Evolutionary conservation across 2,113 vertebrate species (phyloP).

Genomic region (Eupsittula cactorum): DNA sequence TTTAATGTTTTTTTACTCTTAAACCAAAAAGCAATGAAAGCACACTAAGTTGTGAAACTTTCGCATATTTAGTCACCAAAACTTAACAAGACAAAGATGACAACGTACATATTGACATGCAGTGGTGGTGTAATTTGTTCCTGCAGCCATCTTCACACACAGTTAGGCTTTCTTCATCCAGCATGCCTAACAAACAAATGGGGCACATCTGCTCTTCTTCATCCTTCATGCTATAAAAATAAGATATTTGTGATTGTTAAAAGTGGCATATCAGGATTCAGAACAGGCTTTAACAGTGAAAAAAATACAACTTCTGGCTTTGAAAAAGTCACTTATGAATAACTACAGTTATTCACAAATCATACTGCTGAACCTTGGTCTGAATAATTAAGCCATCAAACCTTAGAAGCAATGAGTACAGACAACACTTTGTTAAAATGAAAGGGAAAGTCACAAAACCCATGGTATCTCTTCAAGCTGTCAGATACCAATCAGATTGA

Average conservation of each 20-base stretch:
- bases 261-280: neutral
- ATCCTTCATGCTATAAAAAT: constrained; percentile 82
- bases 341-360: neutral
- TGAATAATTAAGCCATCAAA: neutral
- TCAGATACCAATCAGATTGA: constrained; percentile 13
- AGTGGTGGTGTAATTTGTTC: constrained; percentile 92
- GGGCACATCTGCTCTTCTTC: constrained; percentile 94
- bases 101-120: constrained; percentile 92
- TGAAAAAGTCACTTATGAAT: neutral
- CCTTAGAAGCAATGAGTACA: neutral
- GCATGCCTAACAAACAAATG: constrained; percentile 90
- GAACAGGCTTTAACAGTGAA: neutral
- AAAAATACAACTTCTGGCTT: neutral
- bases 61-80: neutral
- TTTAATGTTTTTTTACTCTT: neutral
- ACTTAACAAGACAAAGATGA: neutral
- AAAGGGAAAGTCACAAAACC: neutral
- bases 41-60: neutral
- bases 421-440: constrained; percentile 9
- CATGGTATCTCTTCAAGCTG: neutral
- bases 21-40: neutral
- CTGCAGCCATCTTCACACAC: constrained; percentile 88
- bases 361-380: neutral
- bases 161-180: constrained; percentile 85
- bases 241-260: neutral